These are phyloP conservation scores for Sebastiscus tertius DNA, from an alignment of 2,797 vertebrate species.

Conservation along the genomic window DNA sequence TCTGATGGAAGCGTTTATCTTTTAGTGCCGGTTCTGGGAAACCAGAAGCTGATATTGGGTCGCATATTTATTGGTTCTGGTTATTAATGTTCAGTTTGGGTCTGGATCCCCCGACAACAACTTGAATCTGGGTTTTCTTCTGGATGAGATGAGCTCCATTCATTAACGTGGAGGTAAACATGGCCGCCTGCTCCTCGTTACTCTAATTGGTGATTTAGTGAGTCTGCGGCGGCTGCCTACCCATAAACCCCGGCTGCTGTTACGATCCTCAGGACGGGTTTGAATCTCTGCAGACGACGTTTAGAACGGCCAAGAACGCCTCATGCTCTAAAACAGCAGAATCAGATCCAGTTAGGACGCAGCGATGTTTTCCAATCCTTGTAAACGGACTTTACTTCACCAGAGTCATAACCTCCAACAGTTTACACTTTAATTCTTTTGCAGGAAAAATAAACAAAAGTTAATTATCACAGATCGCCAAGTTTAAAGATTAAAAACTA, in stretches of 20 bases:
- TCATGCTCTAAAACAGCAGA: neutral
- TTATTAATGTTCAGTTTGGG: neutral
- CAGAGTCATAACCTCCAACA: neutral
- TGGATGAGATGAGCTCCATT: neutral
- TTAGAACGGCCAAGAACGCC: neutral
- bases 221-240: conserved; percentile 51
- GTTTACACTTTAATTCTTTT: too few species aligned
- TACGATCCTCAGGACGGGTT: too few species aligned
- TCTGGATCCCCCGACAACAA: neutral
- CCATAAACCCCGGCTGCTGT: conserved; percentile 31
- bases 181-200: conserved; percentile 58
- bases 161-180: conserved; percentile 24
- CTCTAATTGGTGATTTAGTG: conserved; percentile 53
- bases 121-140: neutral
- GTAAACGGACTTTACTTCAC: neutral
- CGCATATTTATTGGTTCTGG: neutral
- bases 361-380: neutral
- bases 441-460: too few species aligned
- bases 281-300: neutral
- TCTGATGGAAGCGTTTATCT: neutral
- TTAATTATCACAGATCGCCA: neutral
- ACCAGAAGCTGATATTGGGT: neutral
- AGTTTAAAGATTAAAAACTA: neutral
- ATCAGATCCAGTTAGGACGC: neutral
- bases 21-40: neutral